Conservation (phyloP, 2,888 invertebrate genomes). For the Taphrorychus bicolor region DNA sequence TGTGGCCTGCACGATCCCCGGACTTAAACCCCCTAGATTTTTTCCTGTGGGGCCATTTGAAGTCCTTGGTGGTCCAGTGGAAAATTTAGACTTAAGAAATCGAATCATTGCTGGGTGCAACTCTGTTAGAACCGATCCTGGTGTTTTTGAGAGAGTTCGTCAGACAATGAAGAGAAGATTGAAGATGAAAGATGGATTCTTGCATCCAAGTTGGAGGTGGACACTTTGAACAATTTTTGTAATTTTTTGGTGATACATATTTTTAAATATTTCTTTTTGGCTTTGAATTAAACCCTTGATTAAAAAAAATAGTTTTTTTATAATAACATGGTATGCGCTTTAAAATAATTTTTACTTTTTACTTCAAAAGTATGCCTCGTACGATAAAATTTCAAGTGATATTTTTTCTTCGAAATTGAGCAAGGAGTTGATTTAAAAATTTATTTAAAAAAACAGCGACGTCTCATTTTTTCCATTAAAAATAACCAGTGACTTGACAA, state of each 20-base stretch:
- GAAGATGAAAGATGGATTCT: no score
- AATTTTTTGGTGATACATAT: no score
- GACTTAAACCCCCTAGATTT: no score
- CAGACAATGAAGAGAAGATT: no score
- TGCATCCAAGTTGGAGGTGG: no score
- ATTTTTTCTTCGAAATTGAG: neutral
- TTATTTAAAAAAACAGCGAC: neutral
- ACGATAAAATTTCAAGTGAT: neutral
- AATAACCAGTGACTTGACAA: neutral
- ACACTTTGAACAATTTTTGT: neutral
- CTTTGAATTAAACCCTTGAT: no score
- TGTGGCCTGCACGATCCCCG: no score
- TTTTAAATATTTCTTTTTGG: no score
- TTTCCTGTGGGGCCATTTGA: no score
- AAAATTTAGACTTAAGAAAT: neutral
- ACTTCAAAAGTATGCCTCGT: neutral
- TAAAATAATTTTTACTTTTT: no score
- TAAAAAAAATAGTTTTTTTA: neutral
- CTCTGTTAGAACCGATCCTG: neutral
- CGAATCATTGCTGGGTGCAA: neutral
- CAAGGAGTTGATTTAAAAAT: neutral
- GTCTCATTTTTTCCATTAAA: neutral
- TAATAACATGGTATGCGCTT: neutral
- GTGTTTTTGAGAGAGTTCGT: neutral
- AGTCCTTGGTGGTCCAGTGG: no score